Conservation (phyloP, 2,888 invertebrate genomes). For the Lepidochrysops patricia region DNA sequence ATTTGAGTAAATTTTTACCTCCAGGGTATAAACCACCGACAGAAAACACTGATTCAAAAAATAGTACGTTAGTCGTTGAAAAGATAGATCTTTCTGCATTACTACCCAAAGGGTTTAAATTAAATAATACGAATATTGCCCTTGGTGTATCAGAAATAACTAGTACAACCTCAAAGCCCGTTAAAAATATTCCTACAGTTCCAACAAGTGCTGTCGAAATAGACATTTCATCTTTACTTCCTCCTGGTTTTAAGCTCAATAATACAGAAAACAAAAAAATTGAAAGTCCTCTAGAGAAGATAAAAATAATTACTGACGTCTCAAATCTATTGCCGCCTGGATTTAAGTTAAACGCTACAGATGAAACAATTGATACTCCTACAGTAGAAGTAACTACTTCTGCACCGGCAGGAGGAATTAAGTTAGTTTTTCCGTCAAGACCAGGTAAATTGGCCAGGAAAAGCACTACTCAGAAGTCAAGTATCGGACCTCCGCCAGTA, state of each 20-base stretch:
- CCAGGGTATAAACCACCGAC: conserved; percentile 76
- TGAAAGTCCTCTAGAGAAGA: conserved; percentile 34
- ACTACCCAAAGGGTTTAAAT: conserved; percentile 77
- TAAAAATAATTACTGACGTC: conserved; percentile 68
- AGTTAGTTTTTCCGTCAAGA: conserved; percentile 87
- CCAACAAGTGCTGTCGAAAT: conserved; percentile 39
- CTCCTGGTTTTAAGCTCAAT: conserved; percentile 73
- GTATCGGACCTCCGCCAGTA: conserved; percentile 57
- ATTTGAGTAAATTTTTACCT: conserved; percentile 77
- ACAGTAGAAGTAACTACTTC: conserved; percentile 35
- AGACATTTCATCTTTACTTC: conserved; percentile 78
- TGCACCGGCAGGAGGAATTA: conserved; percentile 67
- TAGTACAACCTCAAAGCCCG: conserved; percentile 39
- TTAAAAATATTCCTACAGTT: conserved; percentile 34
- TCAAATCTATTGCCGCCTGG: conserved; percentile 78
- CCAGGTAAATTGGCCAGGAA: conserved; percentile 78
- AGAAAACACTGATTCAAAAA: conserved; percentile 40
- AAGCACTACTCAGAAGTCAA: conserved; percentile 73
- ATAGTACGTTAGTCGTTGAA: conserved; percentile 38
- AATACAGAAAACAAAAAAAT: conserved; percentile 32
- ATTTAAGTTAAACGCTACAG: conserved; percentile 59
- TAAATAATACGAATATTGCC: conserved; percentile 31
- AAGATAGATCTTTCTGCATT: conserved; percentile 71
- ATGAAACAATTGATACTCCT: conserved; percentile 33
- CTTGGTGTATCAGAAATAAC: conserved; percentile 16